A percentile compares a stretch with the other conserved stretches of the same genome.
Conservation (phyloP, 2,797 vertebrate species). For the Tangara arthus region DNA sequence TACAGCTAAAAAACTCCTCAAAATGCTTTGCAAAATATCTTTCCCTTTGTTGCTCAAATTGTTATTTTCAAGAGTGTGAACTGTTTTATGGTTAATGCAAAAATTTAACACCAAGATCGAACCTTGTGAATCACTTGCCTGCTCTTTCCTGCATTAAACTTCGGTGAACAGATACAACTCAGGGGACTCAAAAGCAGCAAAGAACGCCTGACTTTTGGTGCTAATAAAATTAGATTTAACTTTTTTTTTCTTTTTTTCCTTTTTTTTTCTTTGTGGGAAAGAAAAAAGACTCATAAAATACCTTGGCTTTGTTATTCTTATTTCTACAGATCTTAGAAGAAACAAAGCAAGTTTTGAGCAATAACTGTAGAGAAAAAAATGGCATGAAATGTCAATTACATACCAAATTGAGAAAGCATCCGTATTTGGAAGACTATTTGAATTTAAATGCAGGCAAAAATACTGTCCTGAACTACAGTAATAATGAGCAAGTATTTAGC, state of each 20-base stretch:
- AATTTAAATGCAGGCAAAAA: neutral
- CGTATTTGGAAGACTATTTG: neutral
- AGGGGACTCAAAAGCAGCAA: neutral
- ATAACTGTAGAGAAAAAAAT: neutral
- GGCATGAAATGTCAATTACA: neutral
- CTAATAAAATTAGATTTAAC: conserved; percentile 11
- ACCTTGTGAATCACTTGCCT: conserved; percentile 18
- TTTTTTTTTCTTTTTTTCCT: neutral
- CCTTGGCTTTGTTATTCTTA: neutral
- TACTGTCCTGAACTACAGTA: neutral
- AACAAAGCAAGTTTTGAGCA: neutral
- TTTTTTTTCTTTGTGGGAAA: neutral
- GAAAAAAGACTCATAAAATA: neutral
- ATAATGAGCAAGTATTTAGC: neutral
- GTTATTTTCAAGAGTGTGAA: conserved; percentile 49
- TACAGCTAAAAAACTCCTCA: neutral
- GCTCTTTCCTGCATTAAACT: conserved; percentile 31
- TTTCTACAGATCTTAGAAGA: neutral
- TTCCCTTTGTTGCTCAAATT: conserved; percentile 44
- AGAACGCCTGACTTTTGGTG: conserved; percentile 54
- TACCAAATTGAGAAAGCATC: neutral
- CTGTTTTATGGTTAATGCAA: conserved; percentile 26
- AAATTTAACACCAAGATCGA: neutral
- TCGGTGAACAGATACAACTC: neutral
- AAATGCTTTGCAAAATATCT: neutral